phyloP scores from a whole-genome alignment of 2,888 invertebrate species.

The Thereva unica region DNA sequence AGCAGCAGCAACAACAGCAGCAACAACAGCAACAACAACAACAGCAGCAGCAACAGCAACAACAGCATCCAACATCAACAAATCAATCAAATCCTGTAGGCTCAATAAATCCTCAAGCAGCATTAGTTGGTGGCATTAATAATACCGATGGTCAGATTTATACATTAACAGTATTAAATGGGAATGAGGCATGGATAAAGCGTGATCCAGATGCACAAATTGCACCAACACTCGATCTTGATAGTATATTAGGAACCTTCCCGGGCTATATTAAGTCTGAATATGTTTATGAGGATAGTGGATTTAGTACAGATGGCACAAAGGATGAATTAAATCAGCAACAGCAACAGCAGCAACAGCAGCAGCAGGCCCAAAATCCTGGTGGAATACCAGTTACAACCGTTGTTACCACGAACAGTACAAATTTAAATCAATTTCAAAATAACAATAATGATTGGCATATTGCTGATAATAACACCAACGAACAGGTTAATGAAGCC shows the following conservation, averaged over 20 bases:
- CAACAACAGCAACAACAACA: slow-evolving; percentile 51
- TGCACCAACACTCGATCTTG: slow-evolving; percentile 71
- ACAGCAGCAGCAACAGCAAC: slow-evolving; percentile 59
- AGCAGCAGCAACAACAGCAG: slow-evolving; percentile 39
- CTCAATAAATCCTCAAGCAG: slow-evolving; percentile 46
- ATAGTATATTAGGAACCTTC: slow-evolving; percentile 77
- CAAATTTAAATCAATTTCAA: slow-evolving; percentile 63
- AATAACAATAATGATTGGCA: slow-evolving; percentile 85
- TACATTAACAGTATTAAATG: slow-evolving; percentile 83
- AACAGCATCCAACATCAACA: slow-evolving; percentile 60
- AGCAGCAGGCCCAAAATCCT: slow-evolving; percentile 46
- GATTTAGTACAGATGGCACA: slow-evolving; percentile 70
- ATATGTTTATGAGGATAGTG: slow-evolving; percentile 78
- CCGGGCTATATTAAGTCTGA: slow-evolving; percentile 72
- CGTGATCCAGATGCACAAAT: slow-evolving; percentile 64
- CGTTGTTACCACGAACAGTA: slow-evolving; percentile 47
- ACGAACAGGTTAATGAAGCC: slow-evolving; percentile 53
- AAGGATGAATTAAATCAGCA: slow-evolving; percentile 59
- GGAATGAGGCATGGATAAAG: slow-evolving; percentile 71
- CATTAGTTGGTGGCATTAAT: slow-evolving; percentile 54
- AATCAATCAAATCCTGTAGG: slow-evolving; percentile 52
- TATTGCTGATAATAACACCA: slow-evolving; percentile 72
- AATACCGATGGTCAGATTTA: slow-evolving; percentile 81
- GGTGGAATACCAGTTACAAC: slow-evolving; percentile 46
- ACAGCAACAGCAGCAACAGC: slow-evolving; percentile 32